Percentiles rank a stretch among this genome's conserved stretches.
phyloP scores from a whole-genome alignment of 1,140 invertebrate species.

The Odontomachus brunneus region DNA sequence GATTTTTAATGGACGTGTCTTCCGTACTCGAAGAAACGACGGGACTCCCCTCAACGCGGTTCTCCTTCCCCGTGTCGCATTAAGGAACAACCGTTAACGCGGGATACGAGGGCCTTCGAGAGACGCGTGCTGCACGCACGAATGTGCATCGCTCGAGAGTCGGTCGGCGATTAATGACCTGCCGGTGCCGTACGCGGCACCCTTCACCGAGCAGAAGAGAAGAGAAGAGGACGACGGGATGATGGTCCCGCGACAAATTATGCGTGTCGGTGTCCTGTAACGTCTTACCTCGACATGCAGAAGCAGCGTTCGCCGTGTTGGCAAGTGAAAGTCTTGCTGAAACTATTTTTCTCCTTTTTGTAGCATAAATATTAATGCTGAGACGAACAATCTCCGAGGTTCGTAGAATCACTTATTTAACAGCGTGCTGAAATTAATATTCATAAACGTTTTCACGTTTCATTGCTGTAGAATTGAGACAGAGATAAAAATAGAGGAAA shows the following conservation, averaged over 20 bases:
- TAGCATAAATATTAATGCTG: conserved; percentile 8
- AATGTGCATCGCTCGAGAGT: conserved; percentile 50
- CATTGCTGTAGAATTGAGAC: neutral
- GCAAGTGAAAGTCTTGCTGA: conserved; percentile 35
- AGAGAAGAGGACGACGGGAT: conserved; percentile 27
- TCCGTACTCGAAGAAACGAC: conserved; percentile 69
- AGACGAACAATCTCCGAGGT: conserved; percentile 14
- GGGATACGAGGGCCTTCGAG: conserved; percentile 49
- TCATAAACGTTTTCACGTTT: neutral
- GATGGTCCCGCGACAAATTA: conserved; percentile 34
- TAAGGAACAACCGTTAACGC: conserved; percentile 75
- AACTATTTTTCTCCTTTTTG: conserved; percentile 7
- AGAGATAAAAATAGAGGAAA: neutral
- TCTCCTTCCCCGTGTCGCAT: conserved; percentile 69
- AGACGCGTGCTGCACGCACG: conserved; percentile 45
- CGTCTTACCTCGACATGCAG: conserved; percentile 3
- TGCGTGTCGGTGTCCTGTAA: conserved; percentile 35
- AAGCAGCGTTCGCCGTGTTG: neutral
- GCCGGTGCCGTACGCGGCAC: conserved; percentile 42
- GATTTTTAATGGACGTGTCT: conserved; percentile 69
- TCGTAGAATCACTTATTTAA: too few relatives aligned
- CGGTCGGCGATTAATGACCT: conserved; percentile 71
- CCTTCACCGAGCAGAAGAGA: conserved; percentile 47
- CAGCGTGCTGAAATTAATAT: neutral
- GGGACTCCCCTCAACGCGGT: conserved; percentile 61